Evolutionary conservation across 2,888 invertebrate genomes (phyloP), one percentile per base, ranked within the genome.

Genomic region (Scaptomyza reducta): DNA sequence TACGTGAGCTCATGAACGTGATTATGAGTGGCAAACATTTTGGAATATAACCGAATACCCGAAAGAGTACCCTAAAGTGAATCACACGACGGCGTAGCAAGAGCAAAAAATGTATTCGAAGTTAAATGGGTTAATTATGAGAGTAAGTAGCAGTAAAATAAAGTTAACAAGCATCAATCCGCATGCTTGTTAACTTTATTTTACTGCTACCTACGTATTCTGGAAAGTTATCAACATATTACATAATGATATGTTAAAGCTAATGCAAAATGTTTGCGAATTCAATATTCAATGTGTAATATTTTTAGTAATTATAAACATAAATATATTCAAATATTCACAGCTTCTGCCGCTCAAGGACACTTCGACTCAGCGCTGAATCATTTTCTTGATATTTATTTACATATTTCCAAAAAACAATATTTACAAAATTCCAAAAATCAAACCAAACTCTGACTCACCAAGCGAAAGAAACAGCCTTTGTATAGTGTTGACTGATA

Each of bases 1-100:
- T 79, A 80, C 82, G 80, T 80, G 80, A 77, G 79, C 71, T 79
- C 64, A 68, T 70, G 70, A 66, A 82, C 79, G 79, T 79, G 79
- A 67, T 67, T 66, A 54, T 56, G 56, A 50, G 40, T 44, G 27
- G 25, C 45, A 46, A 53, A 33, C 29, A 6, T 47, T 14, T 35
- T 14, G 27, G 14, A 49, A 22, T 44, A 38, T 13, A 33, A 40
- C 22, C 41, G 25, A 67, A 22, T 14, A 7, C 14, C 45, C 40
- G 22, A 57, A 50, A 60, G 53, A 50, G 65, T 10, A 9, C 50
- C 71, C 70, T 66, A 46, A 61, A 61, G 25, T 57, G 70, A 71
- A 51, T 71, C 71, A 71, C 16, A 38, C 25, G 14, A 40, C 40
- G 27, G 42, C 18, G 10, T 14, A 10, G 38, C 3, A 22, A 59